These are phyloP conservation scores for Lithodes maja DNA, from an alignment of 2,888 invertebrate species.

Conservation along the genomic window DNA sequence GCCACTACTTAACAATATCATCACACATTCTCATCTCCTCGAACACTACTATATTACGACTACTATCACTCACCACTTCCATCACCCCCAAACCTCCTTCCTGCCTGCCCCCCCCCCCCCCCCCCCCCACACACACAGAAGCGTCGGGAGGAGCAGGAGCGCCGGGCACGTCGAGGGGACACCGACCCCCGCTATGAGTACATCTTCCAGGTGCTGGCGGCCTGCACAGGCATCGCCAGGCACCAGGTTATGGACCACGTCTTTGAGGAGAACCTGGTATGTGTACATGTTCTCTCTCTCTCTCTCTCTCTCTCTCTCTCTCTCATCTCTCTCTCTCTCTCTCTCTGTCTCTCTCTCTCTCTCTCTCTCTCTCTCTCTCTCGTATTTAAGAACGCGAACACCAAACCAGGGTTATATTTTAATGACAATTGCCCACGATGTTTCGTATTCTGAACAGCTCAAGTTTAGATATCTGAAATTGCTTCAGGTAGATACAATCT, in stretches of 20 bases:
- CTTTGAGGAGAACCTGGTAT: slow-evolving; percentile 89
- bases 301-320: too few species aligned
- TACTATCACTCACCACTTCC: not conserved
- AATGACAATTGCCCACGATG: too few species aligned
- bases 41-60: too few species aligned
- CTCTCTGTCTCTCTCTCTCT: too few species aligned
- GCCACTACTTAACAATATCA: not conserved
- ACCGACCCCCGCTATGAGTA: slow-evolving; percentile 95
- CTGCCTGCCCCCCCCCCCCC: not conserved
- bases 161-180: slow-evolving; percentile 70
- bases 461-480: too few species aligned
- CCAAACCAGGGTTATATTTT: too few species aligned
- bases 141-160: slow-evolving; percentile 83
- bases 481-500: too few species aligned
- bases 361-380: too few species aligned
- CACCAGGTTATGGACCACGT: slow-evolving; percentile 93
- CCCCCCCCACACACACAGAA: slow-evolving; percentile 61
- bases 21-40: too few species aligned
- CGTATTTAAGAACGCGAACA: too few species aligned
- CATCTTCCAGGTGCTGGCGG: slow-evolving; percentile 83
- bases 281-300: not conserved
- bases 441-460: too few species aligned
- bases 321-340: too few species aligned
- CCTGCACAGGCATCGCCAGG: slow-evolving; percentile 82
- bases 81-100: not conserved